Percentiles rank a stretch among this genome's conserved stretches.
Conservation (phyloP, 2,888 invertebrate species). For the Tetramorium bicarinatum region DNA sequence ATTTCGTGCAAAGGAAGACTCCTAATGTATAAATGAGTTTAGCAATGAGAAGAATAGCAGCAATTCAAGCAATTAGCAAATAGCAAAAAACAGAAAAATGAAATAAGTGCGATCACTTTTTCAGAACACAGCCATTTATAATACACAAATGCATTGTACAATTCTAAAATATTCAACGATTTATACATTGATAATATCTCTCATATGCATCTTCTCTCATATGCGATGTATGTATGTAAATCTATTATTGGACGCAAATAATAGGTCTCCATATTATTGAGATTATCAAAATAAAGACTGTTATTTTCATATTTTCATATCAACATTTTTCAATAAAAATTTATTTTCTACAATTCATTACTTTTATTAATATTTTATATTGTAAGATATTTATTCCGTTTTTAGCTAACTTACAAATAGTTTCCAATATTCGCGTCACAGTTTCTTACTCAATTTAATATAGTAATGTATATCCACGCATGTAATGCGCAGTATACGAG, state of each 20-base stretch:
- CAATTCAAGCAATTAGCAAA: background rate
- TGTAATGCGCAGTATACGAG: background rate
- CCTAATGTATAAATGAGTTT: conserved; percentile 11
- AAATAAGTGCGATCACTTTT: conserved; percentile 39
- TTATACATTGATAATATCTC: conserved; percentile 66
- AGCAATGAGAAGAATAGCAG: background rate
- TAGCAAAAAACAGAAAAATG: conserved; percentile 43
- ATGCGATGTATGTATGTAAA: conserved; percentile 28
- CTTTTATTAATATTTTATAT: conserved; percentile 1
- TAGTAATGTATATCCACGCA: background rate
- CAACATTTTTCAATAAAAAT: background rate
- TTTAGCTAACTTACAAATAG: background rate
- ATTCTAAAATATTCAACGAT: conserved; percentile 74
- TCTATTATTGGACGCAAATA: conserved; percentile 9
- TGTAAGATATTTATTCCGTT: background rate
- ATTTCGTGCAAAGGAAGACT: background rate
- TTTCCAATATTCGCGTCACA: conserved; percentile 2
- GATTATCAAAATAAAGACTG: conserved; percentile 1
- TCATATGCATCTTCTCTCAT: conserved; percentile 61
- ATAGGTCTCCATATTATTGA: background rate
- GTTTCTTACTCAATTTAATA: background rate
- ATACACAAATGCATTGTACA: conserved; percentile 44
- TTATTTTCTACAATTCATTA: background rate
- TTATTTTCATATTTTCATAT: background rate
- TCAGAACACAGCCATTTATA: conserved; percentile 53